Base-by-base conservation (phyloP, 2,113 vertebrate genomes). In the Manacus vitellinus region DNA sequence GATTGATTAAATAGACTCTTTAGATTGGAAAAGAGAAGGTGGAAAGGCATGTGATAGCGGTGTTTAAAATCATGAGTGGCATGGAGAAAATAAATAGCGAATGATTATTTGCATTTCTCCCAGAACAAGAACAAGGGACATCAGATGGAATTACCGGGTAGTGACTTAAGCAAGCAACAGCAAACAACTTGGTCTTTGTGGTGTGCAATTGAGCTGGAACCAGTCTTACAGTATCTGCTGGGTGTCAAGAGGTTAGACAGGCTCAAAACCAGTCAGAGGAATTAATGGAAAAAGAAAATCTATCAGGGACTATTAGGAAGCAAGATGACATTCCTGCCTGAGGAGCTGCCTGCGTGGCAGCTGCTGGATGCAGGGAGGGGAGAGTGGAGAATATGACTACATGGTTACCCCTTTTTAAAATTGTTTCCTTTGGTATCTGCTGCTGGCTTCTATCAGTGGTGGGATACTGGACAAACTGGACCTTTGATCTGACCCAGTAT, bases 1-100 rank as follows among this genome's bases (percentile, higher is more conserved):
- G 91, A 95, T 84, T 97, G 95, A 96, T 94, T 94, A 95, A 93
- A 95, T 86, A 67, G 88, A 96, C 83, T 92, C 68, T 54, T 82
- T 77, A 78, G 86, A 89, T 0, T 3, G 76, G 52, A 91, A 86
- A 86, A 86, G 39, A 63, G 83, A 85, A 88, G 39, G 83, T 43
- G 77, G 92, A 71, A 91, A 92, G 55, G 55, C 86, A 47, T 49
- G 74, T 0, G n/a, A 93, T 92, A 93, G 78, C 2, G 0, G 33
- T 89, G 54, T 82, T 94, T 95, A 88, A 95, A 96, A 96, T 93
- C 90, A 67, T 70, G 91, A 95, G 79, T 94, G 94, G 79, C 94
- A 97, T 7, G 3, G 65, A 71, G 88, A 80, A 96, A 94, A 95
- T 96, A 92, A 92, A 68, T 81, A 95, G 86, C 83, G 96, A 95